Conservation (phyloP, 92 coral and sea anemone species). For the Bergia puertoricense region DNA sequence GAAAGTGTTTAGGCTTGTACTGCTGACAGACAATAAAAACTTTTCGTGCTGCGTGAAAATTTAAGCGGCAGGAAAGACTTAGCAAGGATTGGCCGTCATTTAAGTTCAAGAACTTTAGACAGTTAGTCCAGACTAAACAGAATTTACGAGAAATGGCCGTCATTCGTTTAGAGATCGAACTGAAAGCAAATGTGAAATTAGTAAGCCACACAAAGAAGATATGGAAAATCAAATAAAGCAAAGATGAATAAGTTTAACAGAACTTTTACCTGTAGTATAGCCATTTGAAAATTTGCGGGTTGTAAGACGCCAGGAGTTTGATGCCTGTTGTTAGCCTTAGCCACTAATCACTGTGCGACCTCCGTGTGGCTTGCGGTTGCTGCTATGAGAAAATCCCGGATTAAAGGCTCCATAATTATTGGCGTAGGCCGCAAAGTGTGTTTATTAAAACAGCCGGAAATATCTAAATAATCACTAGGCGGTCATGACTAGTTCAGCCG, state of each 20-base stretch:
- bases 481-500: constrained; percentile 31
- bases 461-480: constrained; percentile 66
- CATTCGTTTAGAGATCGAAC: constrained; percentile 18
- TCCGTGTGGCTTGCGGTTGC: constrained; percentile 75
- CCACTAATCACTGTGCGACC: constrained; percentile 47
- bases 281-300: constrained; percentile 63
- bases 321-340: constrained; percentile 10
- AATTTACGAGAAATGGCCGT: constrained; percentile 14
- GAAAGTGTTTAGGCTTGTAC: constrained; percentile 3
- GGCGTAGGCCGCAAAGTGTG: constrained; percentile 54
- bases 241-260: constrained; percentile 30
- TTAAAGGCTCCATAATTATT: constrained; percentile 52
- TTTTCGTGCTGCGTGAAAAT: constrained; percentile 32
- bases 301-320: constrained; percentile 18
- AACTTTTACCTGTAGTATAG: constrained; percentile 68
- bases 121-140: neutral
- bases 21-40: constrained; percentile 34
- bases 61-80: constrained; percentile 40
- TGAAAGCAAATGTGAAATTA: constrained; percentile 33
- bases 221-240: constrained; percentile 32
- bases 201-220: constrained; percentile 26
- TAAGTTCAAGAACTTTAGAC: constrained; percentile 18
- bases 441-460: constrained; percentile 74
- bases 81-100: constrained; percentile 20
- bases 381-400: constrained; percentile 65